Percentiles rank a stretch among this genome's conserved stretches.
phyloP scores from a whole-genome alignment of 2,888 invertebrate species.

The Lacanobia wlatinum region DNA sequence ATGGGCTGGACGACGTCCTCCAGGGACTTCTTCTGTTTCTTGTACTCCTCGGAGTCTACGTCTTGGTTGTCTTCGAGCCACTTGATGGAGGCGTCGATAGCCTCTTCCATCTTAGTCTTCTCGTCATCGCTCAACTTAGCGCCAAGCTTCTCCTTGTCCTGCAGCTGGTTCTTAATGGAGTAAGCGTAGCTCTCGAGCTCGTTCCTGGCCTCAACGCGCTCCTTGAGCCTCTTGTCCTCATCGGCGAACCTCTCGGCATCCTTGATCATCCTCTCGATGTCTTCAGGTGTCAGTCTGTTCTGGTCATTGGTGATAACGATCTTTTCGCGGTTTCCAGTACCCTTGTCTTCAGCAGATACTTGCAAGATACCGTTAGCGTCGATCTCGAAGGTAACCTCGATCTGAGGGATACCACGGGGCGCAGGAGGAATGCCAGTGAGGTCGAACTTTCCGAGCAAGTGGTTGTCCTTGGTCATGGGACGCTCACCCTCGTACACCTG shows the following conservation, averaged over 20 bases:
- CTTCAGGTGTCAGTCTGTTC: conserved; percentile 98
- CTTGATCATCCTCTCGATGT: conserved; percentile 99
- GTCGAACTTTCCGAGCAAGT: conserved; percentile 99
- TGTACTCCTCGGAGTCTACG: conserved; percentile 97
- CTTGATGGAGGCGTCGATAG: conserved; percentile 99
- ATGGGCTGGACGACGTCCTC: conserved; percentile 99
- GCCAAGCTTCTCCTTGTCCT: conserved; percentile 99
- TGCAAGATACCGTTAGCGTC: conserved; percentile 98
- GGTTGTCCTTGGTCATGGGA: conserved; percentile 99
- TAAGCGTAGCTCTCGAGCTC: conserved; percentile 99
- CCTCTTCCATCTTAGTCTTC: conserved; percentile 98
- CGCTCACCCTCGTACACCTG: conserved; percentile 99
- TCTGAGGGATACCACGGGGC: conserved; percentile 97
- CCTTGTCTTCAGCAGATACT: conserved; percentile 99
- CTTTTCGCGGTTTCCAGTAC: conserved; percentile 99
- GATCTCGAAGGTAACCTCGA: conserved; percentile 98
- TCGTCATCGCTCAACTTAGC: conserved; percentile 97
- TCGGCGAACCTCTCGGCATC: conserved; percentile 99
- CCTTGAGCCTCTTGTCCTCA: conserved; percentile 99
- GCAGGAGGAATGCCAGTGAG: conserved; percentile 99
- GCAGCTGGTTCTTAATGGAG: conserved; percentile 98
- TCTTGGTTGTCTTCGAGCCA: conserved; percentile 99
- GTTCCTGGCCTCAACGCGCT: conserved; percentile 98
- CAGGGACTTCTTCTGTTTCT: conserved; percentile 98
- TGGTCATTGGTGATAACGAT: conserved; percentile 99